Percentiles rank a stretch among this genome's conserved stretches.
Conservation (phyloP, 2,113 vertebrate genomes). For the Murina feae region DNA sequence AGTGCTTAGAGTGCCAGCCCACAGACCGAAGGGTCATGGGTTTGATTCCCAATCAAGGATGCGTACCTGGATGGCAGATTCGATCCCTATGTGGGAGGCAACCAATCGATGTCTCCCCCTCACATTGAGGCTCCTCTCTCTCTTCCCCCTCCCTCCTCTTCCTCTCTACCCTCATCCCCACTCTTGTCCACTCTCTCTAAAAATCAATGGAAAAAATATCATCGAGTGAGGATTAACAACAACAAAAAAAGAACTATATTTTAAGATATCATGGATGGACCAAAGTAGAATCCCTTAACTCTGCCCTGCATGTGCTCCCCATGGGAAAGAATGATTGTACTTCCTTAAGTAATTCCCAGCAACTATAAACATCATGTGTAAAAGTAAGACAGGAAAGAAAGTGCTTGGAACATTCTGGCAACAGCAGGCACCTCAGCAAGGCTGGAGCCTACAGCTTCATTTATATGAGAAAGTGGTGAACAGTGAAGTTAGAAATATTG, state of each 20-base stretch:
- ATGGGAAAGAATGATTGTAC: not conserved
- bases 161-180: no score
- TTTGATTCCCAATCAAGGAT: no score
- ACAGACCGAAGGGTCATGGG: no score
- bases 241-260: not conserved
- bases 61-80: no score
- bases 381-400: not conserved
- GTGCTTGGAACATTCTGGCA: not conserved
- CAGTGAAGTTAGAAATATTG: not conserved
- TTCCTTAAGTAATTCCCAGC: conserved; percentile 28
- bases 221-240: no score
- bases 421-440: not conserved
- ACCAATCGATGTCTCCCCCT: no score
- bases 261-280: not conserved
- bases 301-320: not conserved
- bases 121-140: no score
- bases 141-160: no score
- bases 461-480: not conserved
- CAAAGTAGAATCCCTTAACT: not conserved
- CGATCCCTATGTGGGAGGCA: no score
- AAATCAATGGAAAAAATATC: no score
- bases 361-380: not conserved
- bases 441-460: not conserved
- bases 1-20: no score
- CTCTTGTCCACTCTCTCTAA: no score